Percentiles rank a stretch among this genome's conserved stretches.
phyloP scores from a whole-genome alignment of 2,113 vertebrate species.

The Polypterus senegalus region DNA sequence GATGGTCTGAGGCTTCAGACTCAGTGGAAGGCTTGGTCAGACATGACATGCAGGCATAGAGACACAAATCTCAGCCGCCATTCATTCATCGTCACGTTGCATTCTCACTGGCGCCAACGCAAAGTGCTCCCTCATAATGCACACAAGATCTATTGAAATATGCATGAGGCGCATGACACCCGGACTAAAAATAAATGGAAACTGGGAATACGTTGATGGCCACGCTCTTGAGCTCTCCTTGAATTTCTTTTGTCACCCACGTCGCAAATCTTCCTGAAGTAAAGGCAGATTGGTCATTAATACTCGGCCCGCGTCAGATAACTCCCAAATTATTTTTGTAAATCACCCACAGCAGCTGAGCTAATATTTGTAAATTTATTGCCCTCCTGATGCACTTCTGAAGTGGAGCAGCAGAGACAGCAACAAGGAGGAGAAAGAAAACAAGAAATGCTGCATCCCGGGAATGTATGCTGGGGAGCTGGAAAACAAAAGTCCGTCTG shows the following conservation, averaged over 20 bases:
- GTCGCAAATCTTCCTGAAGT: conserved; percentile 39
- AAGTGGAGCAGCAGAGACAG: not conserved
- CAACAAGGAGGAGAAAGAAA: too few species aligned
- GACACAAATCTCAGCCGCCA: too few species aligned
- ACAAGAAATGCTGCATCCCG: too few species aligned
- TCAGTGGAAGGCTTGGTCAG: too few species aligned
- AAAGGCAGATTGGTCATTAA: conserved; percentile 6
- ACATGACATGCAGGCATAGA: too few species aligned
- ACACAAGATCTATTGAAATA: conserved; percentile 69
- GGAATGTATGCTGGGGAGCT: too few species aligned
- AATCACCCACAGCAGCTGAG: not conserved
- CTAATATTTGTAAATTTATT: not conserved
- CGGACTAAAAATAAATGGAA: conserved; percentile 69
- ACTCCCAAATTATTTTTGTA: conserved; percentile 2
- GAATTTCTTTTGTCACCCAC: conserved; percentile 49
- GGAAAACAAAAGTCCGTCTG: too few species aligned
- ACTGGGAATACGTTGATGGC: conserved; percentile 68
- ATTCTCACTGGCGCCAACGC: too few species aligned
- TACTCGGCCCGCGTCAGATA: not conserved
- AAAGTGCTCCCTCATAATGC: conserved; percentile 42
- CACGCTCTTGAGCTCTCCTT: conserved; percentile 71
- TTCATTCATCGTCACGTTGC: too few species aligned
- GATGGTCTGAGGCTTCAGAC: too few species aligned
- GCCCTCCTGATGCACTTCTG: not conserved
- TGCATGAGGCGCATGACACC: conserved; percentile 60